Conservation (phyloP, 2,888 invertebrate genomes). For the Chloroclysta siterata region DNA sequence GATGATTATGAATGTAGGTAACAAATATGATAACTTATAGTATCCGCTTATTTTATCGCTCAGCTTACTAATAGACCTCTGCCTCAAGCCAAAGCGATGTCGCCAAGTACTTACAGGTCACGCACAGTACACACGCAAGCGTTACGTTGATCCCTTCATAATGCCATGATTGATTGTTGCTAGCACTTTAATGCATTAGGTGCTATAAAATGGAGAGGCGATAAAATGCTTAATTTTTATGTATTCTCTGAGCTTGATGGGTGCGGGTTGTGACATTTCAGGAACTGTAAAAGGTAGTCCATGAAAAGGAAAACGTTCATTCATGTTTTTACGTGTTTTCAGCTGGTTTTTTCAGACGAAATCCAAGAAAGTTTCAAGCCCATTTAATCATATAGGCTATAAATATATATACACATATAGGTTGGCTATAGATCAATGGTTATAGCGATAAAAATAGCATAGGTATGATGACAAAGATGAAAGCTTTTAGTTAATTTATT, state of each 20-base stretch:
- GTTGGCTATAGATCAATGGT: no score
- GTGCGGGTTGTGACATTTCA: conserved; percentile 20
- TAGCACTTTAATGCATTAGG: conserved; percentile 69
- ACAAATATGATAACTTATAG: no score
- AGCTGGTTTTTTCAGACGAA: neutral
- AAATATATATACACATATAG: no score
- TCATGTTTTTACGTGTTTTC: neutral
- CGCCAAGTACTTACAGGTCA: conserved; percentile 59
- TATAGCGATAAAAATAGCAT: no score
- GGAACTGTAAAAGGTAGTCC: conserved; percentile 5
- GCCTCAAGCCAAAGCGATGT: conserved; percentile 43
- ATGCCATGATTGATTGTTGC: conserved; percentile 74
- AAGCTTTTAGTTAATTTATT: no score
- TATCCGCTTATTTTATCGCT: conserved; percentile 13
- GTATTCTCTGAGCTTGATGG: conserved; percentile 28
- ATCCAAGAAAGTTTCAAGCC: no score
- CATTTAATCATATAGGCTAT: no score
- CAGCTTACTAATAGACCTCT: conserved; percentile 3
- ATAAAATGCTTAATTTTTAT: conserved; percentile 38
- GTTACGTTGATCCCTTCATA: conserved; percentile 67
- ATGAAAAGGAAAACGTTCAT: neutral
- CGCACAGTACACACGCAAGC: conserved; percentile 68
- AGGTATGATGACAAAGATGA: no score
- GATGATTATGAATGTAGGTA: no score
- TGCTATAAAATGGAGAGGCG: conserved; percentile 54